Evolutionary conservation across 2,888 invertebrate genomes (phyloP).

Genomic region (Hybos culiciformis): DNA sequence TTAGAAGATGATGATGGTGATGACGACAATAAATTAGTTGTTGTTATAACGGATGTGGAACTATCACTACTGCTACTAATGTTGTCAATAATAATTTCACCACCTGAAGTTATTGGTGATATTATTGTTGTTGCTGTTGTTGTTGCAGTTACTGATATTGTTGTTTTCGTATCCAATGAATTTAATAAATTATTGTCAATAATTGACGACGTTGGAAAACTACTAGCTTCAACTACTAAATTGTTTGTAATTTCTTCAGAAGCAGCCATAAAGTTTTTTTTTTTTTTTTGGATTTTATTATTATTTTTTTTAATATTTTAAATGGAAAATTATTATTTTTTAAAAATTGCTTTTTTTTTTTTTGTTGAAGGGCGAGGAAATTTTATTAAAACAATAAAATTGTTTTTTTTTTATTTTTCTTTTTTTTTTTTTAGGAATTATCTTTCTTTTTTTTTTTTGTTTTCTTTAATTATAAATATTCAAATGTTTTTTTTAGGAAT

Average conservation of each 20-base stretch:
- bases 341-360: no score
- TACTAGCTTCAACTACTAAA: slow-evolving; percentile 11
- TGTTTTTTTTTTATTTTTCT: no score
- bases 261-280: slow-evolving; percentile 21
- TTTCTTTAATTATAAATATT: no score
- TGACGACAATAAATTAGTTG: no score
- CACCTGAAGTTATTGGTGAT: slow-evolving; percentile 10
- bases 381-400: no score
- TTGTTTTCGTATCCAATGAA: slow-evolving; percentile 1
- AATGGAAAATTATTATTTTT: neutral
- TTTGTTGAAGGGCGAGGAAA: no score
- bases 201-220: slow-evolving; percentile 2
- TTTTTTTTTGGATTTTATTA: neutral
- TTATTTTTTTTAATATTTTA: neutral
- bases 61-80: slow-evolving; percentile 12
- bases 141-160: neutral
- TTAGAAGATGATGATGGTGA: no score
- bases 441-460: no score
- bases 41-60: neutral
- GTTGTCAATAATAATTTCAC: slow-evolving; percentile 16
- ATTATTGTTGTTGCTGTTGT: neutral
- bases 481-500: no score
- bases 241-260: slow-evolving; percentile 18
- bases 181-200: slow-evolving; percentile 2
- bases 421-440: no score